phyloP scores from a whole-genome alignment of 2,113 vertebrate genomes.

The Tonatia bakeri region DNA sequence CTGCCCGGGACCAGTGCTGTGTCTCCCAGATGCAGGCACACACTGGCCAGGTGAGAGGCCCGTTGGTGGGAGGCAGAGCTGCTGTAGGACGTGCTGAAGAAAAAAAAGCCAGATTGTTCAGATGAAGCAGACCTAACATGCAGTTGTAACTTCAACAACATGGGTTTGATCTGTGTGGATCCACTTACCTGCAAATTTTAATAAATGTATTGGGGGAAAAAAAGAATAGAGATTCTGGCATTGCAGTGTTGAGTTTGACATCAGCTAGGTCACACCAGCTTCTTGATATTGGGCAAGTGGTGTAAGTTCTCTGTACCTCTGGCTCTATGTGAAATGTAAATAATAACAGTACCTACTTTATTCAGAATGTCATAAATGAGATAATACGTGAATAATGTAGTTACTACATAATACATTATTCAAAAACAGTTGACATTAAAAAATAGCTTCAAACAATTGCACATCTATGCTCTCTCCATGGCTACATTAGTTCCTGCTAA shows the following conservation, averaged over 20 bases:
- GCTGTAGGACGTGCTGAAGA: neutral
- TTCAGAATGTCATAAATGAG: neutral
- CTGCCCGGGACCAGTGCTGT: accelerated
- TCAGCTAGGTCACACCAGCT: accelerated
- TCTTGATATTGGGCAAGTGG: neutral
- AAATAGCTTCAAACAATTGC: neutral
- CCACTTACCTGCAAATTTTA: neutral
- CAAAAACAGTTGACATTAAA: neutral
- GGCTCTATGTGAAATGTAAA: neutral
- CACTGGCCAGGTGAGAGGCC: neutral
- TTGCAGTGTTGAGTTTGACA: neutral
- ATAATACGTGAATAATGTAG: neutral
- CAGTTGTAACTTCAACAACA: neutral
- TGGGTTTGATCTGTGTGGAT: neutral
- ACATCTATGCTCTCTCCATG: neutral
- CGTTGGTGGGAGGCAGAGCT: neutral
- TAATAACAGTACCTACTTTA: neutral
- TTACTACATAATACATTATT: neutral
- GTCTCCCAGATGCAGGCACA: neutral
- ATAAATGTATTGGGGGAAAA: neutral
- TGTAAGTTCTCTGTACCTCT: neutral
- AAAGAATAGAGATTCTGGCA: neutral
- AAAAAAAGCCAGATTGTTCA: neutral
- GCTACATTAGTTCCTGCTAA: neutral
- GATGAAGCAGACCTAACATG: neutral